These are phyloP conservation scores for Cryptops parisi DNA, from an alignment of 2,888 invertebrate species.

Conservation along the genomic window DNA sequence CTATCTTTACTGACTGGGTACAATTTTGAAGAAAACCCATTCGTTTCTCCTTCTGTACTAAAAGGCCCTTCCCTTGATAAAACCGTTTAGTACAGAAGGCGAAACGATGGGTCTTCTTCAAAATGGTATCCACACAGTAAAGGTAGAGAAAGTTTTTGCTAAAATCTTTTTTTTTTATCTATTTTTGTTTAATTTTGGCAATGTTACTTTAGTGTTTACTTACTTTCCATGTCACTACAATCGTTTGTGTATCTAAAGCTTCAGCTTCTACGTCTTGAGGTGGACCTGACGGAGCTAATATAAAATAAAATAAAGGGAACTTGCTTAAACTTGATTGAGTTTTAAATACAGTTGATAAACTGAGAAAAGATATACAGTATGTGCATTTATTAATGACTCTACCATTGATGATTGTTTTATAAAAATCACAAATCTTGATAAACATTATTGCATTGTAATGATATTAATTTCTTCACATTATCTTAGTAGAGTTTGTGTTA, in stretches of 20 bases:
- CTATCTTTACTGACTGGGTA: no score
- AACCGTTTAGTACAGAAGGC: no score
- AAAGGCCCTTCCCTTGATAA: no score
- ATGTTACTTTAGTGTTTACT: neutral
- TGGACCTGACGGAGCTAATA: conserved; percentile 24
- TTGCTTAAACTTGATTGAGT: conserved; percentile 3
- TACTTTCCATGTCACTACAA: conserved; percentile 28
- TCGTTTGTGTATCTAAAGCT: conserved; percentile 28
- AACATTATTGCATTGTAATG: neutral
- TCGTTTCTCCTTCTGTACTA: no score
- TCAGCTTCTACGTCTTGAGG: conserved; percentile 27
- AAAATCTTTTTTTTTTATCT: neutral
- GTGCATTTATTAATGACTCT: no score
- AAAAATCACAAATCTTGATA: no score
- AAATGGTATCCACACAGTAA: neutral
- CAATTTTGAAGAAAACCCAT: no score
- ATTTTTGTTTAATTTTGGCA: neutral
- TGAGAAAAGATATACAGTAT: no score
- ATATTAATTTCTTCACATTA: neutral
- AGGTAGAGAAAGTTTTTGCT: neutral
- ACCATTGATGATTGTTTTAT: no score
- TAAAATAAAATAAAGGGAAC: no score
- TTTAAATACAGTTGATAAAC: no score
- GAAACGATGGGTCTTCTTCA: neutral
- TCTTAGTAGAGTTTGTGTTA: neutral